Conservation (phyloP, 2,113 vertebrate species). For the Ceuthmochares aereus region DNA sequence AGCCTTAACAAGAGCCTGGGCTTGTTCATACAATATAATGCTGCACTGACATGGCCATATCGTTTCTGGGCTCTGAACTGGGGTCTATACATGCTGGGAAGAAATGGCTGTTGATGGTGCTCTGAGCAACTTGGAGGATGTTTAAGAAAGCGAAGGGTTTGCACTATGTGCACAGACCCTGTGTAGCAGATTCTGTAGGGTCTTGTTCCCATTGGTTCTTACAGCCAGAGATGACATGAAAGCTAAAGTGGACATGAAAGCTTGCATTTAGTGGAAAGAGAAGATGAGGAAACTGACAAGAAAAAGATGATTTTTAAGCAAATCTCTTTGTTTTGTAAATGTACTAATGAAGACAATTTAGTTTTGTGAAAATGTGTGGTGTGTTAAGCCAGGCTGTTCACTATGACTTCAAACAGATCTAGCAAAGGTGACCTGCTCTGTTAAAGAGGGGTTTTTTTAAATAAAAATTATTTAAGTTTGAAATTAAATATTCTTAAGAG, state of each 20-base stretch:
- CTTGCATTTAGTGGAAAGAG: not conserved
- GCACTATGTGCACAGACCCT: not conserved
- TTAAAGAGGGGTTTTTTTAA: not conserved
- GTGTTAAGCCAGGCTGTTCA: not conserved
- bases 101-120: not conserved
- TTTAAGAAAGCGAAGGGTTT: not conserved
- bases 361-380: not conserved
- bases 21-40: not conserved
- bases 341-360: not conserved
- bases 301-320: not conserved
- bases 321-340: not conserved
- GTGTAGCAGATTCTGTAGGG: not conserved
- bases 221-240: not conserved
- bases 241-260: not conserved
- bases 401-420: not conserved
- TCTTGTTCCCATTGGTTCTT: not conserved
- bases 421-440: conserved; percentile 1
- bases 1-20: not conserved
- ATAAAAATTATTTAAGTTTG: conserved; percentile 22
- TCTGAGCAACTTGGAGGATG: not conserved
- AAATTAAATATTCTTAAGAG: conserved; percentile 13
- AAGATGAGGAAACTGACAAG: not conserved
- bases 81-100: not conserved
- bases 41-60: not conserved
- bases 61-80: not conserved